Conservation (phyloP, 2,113 vertebrate species). For the Ptilonorhynchus violaceus region DNA sequence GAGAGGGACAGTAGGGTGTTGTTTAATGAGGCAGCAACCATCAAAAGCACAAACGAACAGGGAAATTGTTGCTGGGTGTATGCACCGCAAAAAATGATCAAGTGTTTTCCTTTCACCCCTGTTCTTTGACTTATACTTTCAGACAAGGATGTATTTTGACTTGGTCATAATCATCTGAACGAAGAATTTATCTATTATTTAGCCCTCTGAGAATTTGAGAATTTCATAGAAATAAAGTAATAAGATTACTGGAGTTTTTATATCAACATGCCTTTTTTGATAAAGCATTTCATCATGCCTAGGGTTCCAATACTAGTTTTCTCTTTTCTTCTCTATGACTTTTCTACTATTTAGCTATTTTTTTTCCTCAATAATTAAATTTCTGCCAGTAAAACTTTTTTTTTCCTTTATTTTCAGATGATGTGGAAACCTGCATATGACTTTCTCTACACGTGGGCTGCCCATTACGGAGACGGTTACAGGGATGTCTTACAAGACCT, state of each 20-base stretch:
- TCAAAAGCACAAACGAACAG: neutral
- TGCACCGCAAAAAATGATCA: neutral
- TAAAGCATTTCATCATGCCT: neutral
- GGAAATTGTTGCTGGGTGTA: neutral
- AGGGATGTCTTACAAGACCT: constrained; percentile 92
- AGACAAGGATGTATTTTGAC: neutral
- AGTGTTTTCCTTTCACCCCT: neutral
- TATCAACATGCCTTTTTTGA: neutral
- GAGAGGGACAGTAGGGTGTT: neutral
- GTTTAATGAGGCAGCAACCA: neutral
- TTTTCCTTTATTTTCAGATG: constrained; percentile 71
- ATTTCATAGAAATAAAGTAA: neutral
- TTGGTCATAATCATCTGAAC: neutral
- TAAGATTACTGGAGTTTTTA: neutral
- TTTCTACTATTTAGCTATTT: neutral
- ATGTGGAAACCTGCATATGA: constrained; percentile 99
- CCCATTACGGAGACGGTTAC: constrained; percentile 85
- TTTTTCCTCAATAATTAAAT: neutral
- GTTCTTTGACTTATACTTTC: neutral
- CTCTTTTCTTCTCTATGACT: neutral
- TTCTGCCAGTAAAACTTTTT: neutral
- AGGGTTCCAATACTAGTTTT: neutral
- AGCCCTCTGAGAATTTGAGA: neutral
- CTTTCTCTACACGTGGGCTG: constrained; percentile 91
- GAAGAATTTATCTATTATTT: neutral